These are phyloP conservation scores for Sylvilagus bachmani DNA, from an alignment of 2,113 vertebrate species.

Conservation along the genomic window DNA sequence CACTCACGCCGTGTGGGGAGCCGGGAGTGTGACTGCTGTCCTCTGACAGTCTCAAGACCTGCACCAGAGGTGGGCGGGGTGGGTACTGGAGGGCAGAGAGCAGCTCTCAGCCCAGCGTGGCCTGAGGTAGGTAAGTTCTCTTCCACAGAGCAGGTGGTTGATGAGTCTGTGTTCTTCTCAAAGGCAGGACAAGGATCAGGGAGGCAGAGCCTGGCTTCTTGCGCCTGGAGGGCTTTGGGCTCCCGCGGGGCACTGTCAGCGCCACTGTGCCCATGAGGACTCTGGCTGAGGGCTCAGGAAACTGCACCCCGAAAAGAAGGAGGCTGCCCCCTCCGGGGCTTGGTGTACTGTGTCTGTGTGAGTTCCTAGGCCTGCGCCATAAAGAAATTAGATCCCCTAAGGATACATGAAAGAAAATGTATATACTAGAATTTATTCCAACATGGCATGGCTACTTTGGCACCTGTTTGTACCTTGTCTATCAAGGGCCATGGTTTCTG, in stretches of 20 bases:
- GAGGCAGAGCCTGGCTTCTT: not conserved
- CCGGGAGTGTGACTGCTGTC: not conserved
- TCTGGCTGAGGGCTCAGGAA: not conserved
- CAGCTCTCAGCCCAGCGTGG: not conserved
- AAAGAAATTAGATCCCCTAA: not conserved
- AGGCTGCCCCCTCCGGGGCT: not conserved
- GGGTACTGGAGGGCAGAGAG: no score
- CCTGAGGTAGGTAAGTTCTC: not conserved
- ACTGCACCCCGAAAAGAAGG: accelerated
- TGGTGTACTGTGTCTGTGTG: not conserved
- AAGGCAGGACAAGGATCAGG: not conserved
- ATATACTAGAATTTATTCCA: conserved; percentile 12
- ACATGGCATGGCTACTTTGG: conserved; percentile 50
- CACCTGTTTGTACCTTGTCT: not conserved
- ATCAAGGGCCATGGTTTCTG: not conserved
- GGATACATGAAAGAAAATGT: not conserved
- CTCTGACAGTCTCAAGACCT: not conserved
- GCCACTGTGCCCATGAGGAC: accelerated
- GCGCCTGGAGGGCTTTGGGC: not conserved
- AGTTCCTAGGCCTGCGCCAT: not conserved
- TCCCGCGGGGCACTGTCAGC: accelerated
- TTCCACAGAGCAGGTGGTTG: not conserved
- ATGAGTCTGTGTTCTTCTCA: not conserved
- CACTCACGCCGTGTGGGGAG: not conserved
- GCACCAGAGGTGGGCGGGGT: not conserved